phyloP scores from a whole-genome alignment of 2,888 invertebrate species.

The Odontomyia ornata region DNA sequence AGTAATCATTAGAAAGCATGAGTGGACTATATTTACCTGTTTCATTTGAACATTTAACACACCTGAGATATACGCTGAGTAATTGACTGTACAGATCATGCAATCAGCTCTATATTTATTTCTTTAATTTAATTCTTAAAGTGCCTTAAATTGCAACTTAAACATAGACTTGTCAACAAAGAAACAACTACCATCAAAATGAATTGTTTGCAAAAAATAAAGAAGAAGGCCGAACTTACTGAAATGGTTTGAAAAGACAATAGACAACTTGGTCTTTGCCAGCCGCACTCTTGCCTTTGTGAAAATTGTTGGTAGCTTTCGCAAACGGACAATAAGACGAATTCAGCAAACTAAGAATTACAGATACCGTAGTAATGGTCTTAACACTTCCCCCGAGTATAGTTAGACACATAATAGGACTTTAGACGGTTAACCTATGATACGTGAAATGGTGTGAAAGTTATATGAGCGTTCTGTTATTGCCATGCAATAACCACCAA shows the following conservation, averaged over 20 bases:
- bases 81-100: too few species aligned
- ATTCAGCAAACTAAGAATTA: slow-evolving; percentile 50
- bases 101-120: too few species aligned
- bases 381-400: slow-evolving; percentile 59
- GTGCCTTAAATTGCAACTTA: too few species aligned
- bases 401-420: slow-evolving; percentile 61
- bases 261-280: too few species aligned
- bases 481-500: slow-evolving; percentile 43
- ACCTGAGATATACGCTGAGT: too few species aligned
- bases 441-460: slow-evolving; percentile 47
- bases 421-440: slow-evolving; percentile 57
- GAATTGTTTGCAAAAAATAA: slow-evolving; percentile 19
- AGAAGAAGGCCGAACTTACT: background rate
- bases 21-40: too few species aligned
- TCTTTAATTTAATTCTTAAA: too few species aligned
- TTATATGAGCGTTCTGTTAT: slow-evolving; percentile 43
- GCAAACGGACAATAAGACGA: slow-evolving; percentile 36
- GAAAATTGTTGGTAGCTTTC: too few species aligned
- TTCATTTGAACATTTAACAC: too few species aligned
- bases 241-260: background rate
- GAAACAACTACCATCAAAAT: background rate
- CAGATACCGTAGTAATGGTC: slow-evolving; percentile 58
- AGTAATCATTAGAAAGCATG: too few species aligned
- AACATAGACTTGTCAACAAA: too few species aligned
- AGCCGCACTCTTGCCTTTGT: too few species aligned